Evolutionary conservation across 2,888 invertebrate genomes (phyloP).

Genomic region (Sisyra terminalis): DNA sequence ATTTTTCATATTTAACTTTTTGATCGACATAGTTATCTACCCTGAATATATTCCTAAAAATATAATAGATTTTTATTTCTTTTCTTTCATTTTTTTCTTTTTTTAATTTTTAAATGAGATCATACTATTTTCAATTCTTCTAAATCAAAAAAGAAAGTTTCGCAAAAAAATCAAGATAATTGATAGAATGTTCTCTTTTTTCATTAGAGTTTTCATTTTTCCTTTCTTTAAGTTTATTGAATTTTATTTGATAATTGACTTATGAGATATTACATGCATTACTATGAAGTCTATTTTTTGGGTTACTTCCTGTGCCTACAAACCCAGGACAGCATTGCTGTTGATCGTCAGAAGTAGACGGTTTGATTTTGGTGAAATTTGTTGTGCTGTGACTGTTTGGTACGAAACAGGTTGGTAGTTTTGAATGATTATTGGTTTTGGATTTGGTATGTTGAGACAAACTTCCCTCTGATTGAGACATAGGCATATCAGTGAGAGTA

Average conservation of each 20-base stretch:
- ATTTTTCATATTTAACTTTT: no score
- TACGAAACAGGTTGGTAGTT: constrained; percentile 11
- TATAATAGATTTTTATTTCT: no score
- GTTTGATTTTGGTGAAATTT: constrained; percentile 14
- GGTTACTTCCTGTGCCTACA: constrained; percentile 23
- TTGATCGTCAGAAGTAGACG: constrained; percentile 16
- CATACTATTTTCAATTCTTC: no score
- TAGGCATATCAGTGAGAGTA: constrained; percentile 9
- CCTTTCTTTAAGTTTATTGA: no score
- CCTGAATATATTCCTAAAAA: no score
- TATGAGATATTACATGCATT: constrained; percentile 28
- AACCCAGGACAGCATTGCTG: constrained; percentile 35
- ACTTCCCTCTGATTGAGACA: constrained; percentile 22
- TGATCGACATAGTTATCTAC: no score
- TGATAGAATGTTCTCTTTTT: no score
- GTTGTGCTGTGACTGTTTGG: constrained; percentile 20
- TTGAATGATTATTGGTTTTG: constrained; percentile 14
- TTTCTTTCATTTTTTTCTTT: no score
- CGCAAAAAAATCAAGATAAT: no score
- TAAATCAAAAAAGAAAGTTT: no score
- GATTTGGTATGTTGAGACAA: constrained; percentile 9
- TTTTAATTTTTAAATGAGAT: no score
- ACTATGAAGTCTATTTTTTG: constrained; percentile 26
- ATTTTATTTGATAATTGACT: constrained; percentile 4
- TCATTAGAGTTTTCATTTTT: no score